Base-by-base conservation (phyloP, 30 jellyfish, hydroid and myxozoan genomes). In the Clytia hemisphaerica region DNA sequence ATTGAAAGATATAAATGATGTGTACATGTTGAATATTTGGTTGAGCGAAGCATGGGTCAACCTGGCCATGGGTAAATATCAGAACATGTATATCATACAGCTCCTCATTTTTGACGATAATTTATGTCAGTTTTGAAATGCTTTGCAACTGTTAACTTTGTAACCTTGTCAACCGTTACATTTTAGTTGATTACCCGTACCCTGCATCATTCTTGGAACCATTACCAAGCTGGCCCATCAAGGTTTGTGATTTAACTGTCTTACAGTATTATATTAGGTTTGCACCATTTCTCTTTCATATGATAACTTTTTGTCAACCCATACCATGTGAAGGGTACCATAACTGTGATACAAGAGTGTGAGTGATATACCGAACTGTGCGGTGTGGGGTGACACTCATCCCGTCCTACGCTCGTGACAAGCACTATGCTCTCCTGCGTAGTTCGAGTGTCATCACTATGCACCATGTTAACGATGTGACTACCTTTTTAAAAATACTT, bases 221-320 rank as follows among this genome's bases (percentile, higher is more conserved):
- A 22, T 79, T 89, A 2, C 98, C 98, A 62, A 95, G 93, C 19
- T 89, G 98, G 98, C 98, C 98, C 7, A 89, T 89, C 59, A 89
- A 89, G 83, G 98, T 89, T 54, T 49, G 78, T 59, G 9, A 1
- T 62, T 6, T n/a, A n/a, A n/a, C n/a, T n/a, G n/a, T n/a, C n/a
- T n/a, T n/a, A n/a, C n/a, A n/a, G n/a, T n/a, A n/a, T n/a, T n/a
- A n/a, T n/a, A n/a, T n/a, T 40, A 40, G 53, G 53, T 40, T 16
- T 40, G 53, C 53, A 7, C 53, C 53, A 40, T 16, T 40, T 40
- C 16, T 40, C 53, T 10, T 40, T 40, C 16, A 7, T n/a, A n/a
- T n/a, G n/a, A n/a, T n/a, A n/a, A n/a, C n/a, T n/a, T n/a, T n/a
- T n/a, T n/a, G n/a, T n/a, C n/a, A n/a, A n/a, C n/a, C n/a, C n/a